A percentile compares a stretch with the other conserved stretches of the same genome.
phyloP scores from a whole-genome alignment of 2,113 vertebrate species.

The Mirza zaza region DNA sequence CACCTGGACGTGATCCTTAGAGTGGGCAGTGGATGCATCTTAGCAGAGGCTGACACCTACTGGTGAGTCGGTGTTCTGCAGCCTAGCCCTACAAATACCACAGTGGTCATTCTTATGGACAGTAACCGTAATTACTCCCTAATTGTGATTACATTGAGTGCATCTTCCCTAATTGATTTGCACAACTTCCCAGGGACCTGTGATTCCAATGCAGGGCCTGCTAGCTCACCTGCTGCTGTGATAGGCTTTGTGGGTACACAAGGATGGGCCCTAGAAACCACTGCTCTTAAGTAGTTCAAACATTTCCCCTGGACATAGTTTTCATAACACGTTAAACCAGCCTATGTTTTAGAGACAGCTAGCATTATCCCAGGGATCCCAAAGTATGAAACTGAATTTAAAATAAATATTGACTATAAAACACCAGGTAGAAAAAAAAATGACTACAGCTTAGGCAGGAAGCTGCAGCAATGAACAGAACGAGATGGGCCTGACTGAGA shows the following conservation, averaged over 20 bases:
- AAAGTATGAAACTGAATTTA: background rate
- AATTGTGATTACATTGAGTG: background rate
- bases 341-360: background rate
- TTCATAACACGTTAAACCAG: background rate
- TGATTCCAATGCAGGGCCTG: background rate
- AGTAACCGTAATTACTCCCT: too few relatives aligned
- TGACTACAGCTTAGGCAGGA: background rate
- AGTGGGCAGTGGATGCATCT: background rate
- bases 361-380: background rate
- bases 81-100: background rate
- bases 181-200: background rate
- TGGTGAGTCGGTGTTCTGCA: slow-evolving; percentile 35
- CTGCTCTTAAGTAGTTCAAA: background rate
- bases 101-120: too few relatives aligned
- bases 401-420: background rate
- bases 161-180: background rate
- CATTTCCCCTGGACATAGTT: background rate
- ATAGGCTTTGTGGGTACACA: background rate
- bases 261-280: background rate
- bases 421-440: background rate
- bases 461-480: background rate
- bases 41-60: slow-evolving; percentile 66
- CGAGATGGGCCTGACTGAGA: background rate
- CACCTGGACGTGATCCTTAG: background rate
- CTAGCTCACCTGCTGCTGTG: background rate